Conservation (phyloP, 2,888 invertebrate genomes). For the Parnassius glacialis region DNA sequence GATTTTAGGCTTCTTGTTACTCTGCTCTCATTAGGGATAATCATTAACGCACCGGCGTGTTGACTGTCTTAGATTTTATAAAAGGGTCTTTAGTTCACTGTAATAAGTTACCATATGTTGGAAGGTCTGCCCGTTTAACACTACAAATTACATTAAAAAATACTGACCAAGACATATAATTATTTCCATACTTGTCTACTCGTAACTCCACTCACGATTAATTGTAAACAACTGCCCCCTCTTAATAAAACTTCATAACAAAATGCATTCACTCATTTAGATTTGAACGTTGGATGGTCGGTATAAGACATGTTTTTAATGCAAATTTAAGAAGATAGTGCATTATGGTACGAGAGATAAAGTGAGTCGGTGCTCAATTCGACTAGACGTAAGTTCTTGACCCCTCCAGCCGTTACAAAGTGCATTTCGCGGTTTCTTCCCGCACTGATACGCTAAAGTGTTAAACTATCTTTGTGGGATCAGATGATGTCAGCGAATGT, state of each 20-base stretch:
- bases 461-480: not conserved
- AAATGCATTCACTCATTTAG: not conserved
- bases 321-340: not conserved
- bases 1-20: too few species aligned
- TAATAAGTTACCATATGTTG: too few species aligned
- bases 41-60: too few species aligned
- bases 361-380: constrained; percentile 22
- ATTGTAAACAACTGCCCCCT: constrained; percentile 6
- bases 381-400: constrained; percentile 24
- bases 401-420: constrained; percentile 16
- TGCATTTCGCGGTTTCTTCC: constrained; percentile 15
- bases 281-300: not conserved
- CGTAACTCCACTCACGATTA: constrained; percentile 12
- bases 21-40: too few species aligned
- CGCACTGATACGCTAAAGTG: constrained; percentile 3
- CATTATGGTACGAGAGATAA: not conserved
- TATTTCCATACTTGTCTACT: constrained; percentile 1
- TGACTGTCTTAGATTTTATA: too few species aligned
- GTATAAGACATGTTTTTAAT: not conserved
- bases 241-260: constrained; percentile 3
- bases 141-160: not conserved
- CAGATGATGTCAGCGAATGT: not conserved
- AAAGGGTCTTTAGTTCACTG: too few species aligned
- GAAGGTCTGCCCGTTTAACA: too few species aligned
- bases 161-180: not conserved